These are phyloP conservation scores for Agonopterix subpropinquella DNA, from an alignment of 2,888 invertebrate genomes.

Conservation along the genomic window DNA sequence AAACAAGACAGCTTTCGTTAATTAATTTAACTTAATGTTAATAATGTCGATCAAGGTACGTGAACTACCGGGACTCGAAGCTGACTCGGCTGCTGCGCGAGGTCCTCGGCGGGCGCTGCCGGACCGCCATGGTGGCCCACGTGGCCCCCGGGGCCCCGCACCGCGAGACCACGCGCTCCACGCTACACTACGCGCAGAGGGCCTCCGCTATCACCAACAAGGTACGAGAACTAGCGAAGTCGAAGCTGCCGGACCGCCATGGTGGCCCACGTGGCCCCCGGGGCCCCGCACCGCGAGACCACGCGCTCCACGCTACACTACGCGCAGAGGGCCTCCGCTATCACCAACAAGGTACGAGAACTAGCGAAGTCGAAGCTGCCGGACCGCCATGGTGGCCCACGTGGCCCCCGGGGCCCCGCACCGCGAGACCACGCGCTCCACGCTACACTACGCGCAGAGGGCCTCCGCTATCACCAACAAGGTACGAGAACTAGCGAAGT, in stretches of 20 bases:
- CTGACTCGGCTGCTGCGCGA: constrained; percentile 92
- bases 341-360: constrained; percentile 90
- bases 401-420: constrained; percentile 88
- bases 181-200: constrained; percentile 94
- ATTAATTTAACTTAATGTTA: neutral
- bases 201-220: constrained; percentile 95
- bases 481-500: no score
- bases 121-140: constrained; percentile 98
- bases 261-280: constrained; percentile 96
- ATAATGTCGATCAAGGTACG: constrained; percentile 77
- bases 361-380: no score
- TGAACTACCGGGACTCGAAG: constrained; percentile 97
- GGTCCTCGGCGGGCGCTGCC: constrained; percentile 92
- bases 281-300: constrained; percentile 88
- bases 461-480: constrained; percentile 95
- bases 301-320: constrained; percentile 95
- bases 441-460: constrained; percentile 94
- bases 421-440: constrained; percentile 95
- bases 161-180: constrained; percentile 95
- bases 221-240: no score
- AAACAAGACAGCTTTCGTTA: no score
- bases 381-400: constrained; percentile 98
- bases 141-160: constrained; percentile 88
- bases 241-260: constrained; percentile 97
- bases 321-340: constrained; percentile 94